Conservation (phyloP, 2,888 invertebrate species). For the Chymomyza amoena region DNA sequence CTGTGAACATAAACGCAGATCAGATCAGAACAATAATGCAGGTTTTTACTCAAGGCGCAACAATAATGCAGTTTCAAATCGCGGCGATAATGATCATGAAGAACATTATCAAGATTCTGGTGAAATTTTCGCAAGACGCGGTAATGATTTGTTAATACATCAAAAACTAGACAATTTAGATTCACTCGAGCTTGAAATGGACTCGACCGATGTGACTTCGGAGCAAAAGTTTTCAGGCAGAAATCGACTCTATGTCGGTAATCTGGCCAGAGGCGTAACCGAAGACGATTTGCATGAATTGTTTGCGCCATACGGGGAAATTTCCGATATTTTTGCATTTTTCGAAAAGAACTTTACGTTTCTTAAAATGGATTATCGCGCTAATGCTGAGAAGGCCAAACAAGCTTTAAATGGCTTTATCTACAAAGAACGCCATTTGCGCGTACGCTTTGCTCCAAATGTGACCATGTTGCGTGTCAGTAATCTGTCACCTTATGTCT, state of each 20-base stretch:
- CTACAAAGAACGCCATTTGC: constrained; percentile 90
- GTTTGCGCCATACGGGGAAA: constrained; percentile 94
- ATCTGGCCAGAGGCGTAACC: constrained; percentile 91
- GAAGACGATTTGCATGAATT: constrained; percentile 93
- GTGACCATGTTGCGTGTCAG: constrained; percentile 95
- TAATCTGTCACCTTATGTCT: constrained; percentile 94
- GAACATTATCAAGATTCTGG: constrained; percentile 47
- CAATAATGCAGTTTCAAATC: constrained; percentile 17
- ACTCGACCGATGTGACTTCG: constrained; percentile 83
- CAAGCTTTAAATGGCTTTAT: constrained; percentile 93
- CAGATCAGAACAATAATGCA: too few species aligned
- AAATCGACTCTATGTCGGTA: constrained; percentile 96
- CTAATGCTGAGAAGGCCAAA: constrained; percentile 96
- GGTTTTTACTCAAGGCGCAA: too few species aligned
- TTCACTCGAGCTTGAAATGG: constrained; percentile 88
- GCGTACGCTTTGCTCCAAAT: constrained; percentile 97
- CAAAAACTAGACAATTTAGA: constrained; percentile 85
- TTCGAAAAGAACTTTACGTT: constrained; percentile 98
- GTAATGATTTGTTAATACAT: constrained; percentile 82
- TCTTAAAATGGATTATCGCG: constrained; percentile 83
- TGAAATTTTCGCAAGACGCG: constrained; percentile 73
- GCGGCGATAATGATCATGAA: constrained; percentile 29
- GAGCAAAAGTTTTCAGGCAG: constrained; percentile 94
- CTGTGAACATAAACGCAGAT: too few species aligned
- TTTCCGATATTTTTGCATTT: constrained; percentile 94